Conservation (phyloP, 2,888 invertebrate genomes). For the Amaurobius ferox region DNA sequence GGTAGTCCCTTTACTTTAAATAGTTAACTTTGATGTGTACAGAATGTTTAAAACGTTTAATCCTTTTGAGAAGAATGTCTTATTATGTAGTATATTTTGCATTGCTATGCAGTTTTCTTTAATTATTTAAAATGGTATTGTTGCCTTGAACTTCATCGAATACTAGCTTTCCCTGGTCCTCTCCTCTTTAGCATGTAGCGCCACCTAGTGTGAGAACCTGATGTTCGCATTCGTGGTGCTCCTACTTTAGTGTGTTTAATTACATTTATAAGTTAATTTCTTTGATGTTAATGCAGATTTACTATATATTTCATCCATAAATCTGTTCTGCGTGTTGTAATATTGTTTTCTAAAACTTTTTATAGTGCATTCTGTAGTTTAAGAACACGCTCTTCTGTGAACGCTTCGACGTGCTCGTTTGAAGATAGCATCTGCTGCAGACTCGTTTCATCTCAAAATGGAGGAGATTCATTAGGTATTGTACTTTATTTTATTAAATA, state of each 20-base stretch:
- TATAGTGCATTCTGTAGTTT: background rate
- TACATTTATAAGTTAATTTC: background rate
- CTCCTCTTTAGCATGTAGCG: background rate
- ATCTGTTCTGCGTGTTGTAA: background rate
- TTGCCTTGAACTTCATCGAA: slow-evolving; percentile 2
- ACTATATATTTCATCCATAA: background rate
- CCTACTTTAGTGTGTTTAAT: background rate
- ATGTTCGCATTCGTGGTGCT: background rate
- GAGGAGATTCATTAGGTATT: background rate
- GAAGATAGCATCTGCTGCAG: background rate
- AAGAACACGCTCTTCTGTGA: background rate
- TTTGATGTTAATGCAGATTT: background rate
- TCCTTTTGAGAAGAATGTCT: too few relatives aligned
- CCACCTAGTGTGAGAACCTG: background rate
- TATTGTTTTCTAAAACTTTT: background rate
- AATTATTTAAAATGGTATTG: background rate
- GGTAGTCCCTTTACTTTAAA: too few relatives aligned
- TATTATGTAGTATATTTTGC: too few relatives aligned
- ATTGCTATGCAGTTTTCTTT: too few relatives aligned
- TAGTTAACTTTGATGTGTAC: too few relatives aligned
- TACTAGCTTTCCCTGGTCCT: slow-evolving; percentile 1
- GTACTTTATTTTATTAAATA: too few relatives aligned
- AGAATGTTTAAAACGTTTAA: too few relatives aligned
- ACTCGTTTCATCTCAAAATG: background rate
- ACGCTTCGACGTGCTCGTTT: background rate